A percentile compares a stretch with the other conserved stretches of the same genome.
Evolutionary conservation across 1,140 invertebrate species (phyloP).

Genomic region (Diploscapter pachys): DNA sequence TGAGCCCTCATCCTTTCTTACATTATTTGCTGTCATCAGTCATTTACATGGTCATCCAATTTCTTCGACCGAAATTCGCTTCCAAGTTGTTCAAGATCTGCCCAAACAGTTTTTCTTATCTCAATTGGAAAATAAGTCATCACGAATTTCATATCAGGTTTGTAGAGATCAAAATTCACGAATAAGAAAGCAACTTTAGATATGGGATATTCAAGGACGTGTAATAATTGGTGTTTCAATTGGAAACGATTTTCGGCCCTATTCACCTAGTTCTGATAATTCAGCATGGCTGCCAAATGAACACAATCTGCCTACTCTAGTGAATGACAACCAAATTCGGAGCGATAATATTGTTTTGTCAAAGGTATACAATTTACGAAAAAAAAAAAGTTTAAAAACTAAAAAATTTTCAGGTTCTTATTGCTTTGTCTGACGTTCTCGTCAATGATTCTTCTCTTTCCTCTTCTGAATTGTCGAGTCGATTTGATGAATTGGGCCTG

Average conservation of each 20-base stretch:
- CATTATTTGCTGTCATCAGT: slow-evolving; percentile 1
- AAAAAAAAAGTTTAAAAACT: background rate
- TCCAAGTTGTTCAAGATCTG: slow-evolving; percentile 6
- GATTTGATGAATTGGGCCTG: slow-evolving; percentile 32
- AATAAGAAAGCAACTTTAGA: no score
- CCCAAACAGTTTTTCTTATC: slow-evolving; percentile 7
- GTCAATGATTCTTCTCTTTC: background rate
- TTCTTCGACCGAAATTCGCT: slow-evolving; percentile 1
- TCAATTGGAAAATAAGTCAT: slow-evolving; percentile 11
- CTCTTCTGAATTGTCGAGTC: background rate
- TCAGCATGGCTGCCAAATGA: no score
- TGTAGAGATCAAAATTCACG: no score
- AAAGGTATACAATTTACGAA: no score
- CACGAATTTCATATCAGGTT: no score
- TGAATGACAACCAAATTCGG: no score
- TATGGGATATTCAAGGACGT: no score
- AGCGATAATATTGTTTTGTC: no score
- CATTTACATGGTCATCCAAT: slow-evolving; percentile 8
- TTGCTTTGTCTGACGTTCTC: slow-evolving; percentile 10
- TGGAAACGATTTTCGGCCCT: no score
- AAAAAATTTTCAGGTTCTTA: background rate
- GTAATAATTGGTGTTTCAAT: no score
- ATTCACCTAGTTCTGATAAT: no score
- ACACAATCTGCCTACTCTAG: no score
- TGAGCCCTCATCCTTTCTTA: slow-evolving; percentile 8